A percentile compares a stretch with the other conserved stretches of the same genome.
Evolutionary conservation across 64 coral and sea anemone genomes (phyloP).

Genomic region (Montipora foliosa): DNA sequence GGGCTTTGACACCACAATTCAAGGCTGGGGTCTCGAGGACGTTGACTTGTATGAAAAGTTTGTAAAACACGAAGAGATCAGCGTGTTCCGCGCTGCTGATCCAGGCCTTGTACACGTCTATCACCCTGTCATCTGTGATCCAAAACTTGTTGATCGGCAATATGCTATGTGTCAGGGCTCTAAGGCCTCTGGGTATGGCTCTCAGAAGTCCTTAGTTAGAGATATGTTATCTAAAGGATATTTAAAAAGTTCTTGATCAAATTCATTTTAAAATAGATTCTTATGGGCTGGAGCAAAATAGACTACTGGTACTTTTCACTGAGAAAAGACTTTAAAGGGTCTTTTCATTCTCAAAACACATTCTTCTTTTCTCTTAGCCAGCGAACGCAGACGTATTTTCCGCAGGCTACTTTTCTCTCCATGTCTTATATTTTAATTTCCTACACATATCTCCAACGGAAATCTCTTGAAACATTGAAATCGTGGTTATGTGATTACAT

Average conservation of each 20-base stretch:
- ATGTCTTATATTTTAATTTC: no score
- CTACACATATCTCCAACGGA: no score
- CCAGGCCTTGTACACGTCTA: constrained; percentile 93
- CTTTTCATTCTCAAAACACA: no score
- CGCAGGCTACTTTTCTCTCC: no score
- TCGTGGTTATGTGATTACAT: no score
- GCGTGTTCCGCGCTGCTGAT: constrained; percentile 87
- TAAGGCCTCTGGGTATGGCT: constrained; percentile 87
- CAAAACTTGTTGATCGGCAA: constrained; percentile 83
- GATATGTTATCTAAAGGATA: constrained; percentile 46
- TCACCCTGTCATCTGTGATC: constrained; percentile 82
- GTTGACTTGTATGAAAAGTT: constrained; percentile 93
- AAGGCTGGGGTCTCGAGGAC: constrained; percentile 96
- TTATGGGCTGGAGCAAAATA: not conserved
- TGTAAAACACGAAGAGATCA: constrained; percentile 66
- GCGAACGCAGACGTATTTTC: no score
- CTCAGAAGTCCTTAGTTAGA: constrained; percentile 54
- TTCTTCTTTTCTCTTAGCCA: no score
- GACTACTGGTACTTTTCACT: no score
- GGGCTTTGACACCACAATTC: constrained; percentile 96
- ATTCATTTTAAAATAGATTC: not conserved
- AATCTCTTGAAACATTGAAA: no score
- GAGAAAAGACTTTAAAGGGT: no score
- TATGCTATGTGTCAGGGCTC: constrained; percentile 85
- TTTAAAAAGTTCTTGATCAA: constrained; percentile 2